A percentile compares a stretch with the other conserved stretches of the same genome.
Evolutionary conservation across 2,888 invertebrate species (phyloP).

Genomic region (Hirtodrosophila alboralis): DNA sequence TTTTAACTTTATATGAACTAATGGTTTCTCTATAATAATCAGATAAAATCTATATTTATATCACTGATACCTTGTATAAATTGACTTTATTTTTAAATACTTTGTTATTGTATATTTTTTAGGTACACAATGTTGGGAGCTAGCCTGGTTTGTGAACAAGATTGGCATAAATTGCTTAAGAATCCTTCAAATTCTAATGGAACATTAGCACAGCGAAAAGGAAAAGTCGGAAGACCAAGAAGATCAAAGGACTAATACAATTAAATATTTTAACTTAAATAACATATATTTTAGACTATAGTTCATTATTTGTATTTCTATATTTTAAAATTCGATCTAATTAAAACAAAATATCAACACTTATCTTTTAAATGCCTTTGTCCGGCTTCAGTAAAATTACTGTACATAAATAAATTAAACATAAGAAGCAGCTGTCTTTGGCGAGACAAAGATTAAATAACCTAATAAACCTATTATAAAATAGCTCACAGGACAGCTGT

Average conservation of each 20-base stretch:
- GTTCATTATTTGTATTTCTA: slow-evolving; percentile 73
- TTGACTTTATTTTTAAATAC: no score
- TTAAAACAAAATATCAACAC: slow-evolving; percentile 67
- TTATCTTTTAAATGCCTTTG: slow-evolving; percentile 2
- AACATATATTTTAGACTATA: slow-evolving; percentile 70
- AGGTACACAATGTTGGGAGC: slow-evolving; percentile 96
- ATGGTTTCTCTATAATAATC: no score
- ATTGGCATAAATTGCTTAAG: slow-evolving; percentile 96
- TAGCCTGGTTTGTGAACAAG: slow-evolving; percentile 96
- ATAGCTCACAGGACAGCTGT: no score
- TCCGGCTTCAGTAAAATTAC: slow-evolving; percentile 11
- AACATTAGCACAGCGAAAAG: slow-evolving; percentile 90
- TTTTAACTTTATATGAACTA: no score
- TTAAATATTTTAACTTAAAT: slow-evolving; percentile 63
- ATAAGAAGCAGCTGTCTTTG: slow-evolving; percentile 12
- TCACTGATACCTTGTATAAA: no score
- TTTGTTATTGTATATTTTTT: no score
- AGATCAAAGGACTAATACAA: slow-evolving; percentile 92
- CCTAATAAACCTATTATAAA: no score
- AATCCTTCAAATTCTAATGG: slow-evolving; percentile 87
- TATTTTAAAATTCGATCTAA: slow-evolving; percentile 73
- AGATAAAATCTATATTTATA: no score
- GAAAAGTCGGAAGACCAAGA: slow-evolving; percentile 93
- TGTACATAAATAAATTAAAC: slow-evolving; percentile 13
- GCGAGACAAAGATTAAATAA: slow-evolving; percentile 17